Conservation (phyloP, 2,113 vertebrate genomes). For the Notarius lentiginosus region DNA sequence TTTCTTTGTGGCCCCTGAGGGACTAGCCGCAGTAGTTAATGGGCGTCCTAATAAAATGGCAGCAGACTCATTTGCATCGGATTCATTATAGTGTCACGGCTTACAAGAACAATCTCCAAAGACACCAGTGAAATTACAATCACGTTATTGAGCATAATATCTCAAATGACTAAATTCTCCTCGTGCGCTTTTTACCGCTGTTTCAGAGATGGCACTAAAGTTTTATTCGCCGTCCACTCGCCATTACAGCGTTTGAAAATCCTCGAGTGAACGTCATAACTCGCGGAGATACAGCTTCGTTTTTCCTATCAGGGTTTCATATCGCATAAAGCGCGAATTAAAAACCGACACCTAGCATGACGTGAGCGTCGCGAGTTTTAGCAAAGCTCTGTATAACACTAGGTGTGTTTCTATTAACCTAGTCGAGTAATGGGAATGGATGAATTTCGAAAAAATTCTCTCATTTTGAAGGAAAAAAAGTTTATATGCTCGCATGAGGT, state of each 20-base stretch:
- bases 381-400: neutral
- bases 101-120: neutral
- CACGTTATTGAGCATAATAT: neutral
- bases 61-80: constrained; percentile 1
- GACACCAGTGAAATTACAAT: neutral
- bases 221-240: neutral
- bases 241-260: neutral
- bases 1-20: neutral
- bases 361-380: neutral
- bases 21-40: neutral
- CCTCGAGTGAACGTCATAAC: neutral
- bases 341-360: neutral
- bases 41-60: neutral
- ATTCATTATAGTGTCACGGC: neutral
- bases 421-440: too few species aligned
- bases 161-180: neutral
- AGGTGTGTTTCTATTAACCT: neutral
- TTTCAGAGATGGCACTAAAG: neutral
- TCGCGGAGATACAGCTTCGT: neutral
- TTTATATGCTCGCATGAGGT: too few species aligned
- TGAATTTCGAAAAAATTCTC: too few species aligned
- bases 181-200: neutral
- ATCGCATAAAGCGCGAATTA: neutral
- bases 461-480: too few species aligned
- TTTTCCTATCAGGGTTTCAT: neutral